Evolutionary conservation across 2,888 invertebrate species (phyloP), one percentile per base, ranked within the genome.

Genomic region (Andricus quercusramuli): DNA sequence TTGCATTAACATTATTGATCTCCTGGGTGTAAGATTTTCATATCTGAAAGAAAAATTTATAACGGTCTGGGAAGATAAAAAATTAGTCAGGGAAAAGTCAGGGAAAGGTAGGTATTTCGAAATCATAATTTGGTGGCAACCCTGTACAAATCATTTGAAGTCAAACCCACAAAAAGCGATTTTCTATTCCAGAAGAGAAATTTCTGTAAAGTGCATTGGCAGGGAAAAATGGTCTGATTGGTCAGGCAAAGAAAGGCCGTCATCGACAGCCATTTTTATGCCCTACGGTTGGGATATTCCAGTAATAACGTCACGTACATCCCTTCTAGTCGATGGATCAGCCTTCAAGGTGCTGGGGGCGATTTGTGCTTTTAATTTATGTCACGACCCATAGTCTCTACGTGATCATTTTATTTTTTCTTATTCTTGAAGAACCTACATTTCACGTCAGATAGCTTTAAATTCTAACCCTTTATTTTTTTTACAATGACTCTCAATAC

Each of bases 351-450:
- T 80, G 85, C 85, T 86, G 79, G 83, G 82, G 88, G 89, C 89
- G 84, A 88, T 88, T 89, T 87, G 88, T 89, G 88, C 89, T 90
- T 90, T 89, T 89, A 90, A 90, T 90, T 90, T 91, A 89, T 85
- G 88, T 90, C 89, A 89, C 87, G 89, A 90, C 84, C 84, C 85
- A 85, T 84, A 83, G 82, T 79, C 81, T 82, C 82, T 81, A 86
- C 87, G 86, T 87, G 86, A 56, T 76, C 37, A 62, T 56, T 84
- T 68, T 78, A 78, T 83, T 86, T 86, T 84, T 85, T 86, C 85
- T 85, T 82, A 81, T 78, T 83, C 81, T 79, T 80, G 78, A 86
- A 83, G 80, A 85, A 83, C 80, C 79, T 81, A 83, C 82, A 80
- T 81, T 70, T 77, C 51, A 51, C 51, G 74, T 67, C 56, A 74